phyloP scores from a whole-genome alignment of 1,140 invertebrate species.

The Dreissena polymorpha region DNA sequence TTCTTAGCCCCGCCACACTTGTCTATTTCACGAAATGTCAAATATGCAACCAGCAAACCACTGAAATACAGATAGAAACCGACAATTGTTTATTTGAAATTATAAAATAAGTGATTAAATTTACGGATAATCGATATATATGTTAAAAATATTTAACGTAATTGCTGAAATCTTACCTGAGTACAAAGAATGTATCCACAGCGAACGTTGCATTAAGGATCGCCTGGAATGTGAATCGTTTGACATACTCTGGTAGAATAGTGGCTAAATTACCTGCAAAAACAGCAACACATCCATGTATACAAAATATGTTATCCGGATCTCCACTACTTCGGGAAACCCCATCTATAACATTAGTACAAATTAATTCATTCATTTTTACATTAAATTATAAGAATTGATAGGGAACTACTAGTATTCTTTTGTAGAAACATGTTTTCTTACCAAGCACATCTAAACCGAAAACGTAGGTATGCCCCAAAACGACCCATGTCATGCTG shows the following conservation, averaged over 20 bases:
- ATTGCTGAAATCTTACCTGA: constrained; percentile 54
- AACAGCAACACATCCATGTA: not conserved
- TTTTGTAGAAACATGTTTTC: not conserved
- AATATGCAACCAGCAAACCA: constrained; percentile 82
- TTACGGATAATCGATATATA: too few species aligned
- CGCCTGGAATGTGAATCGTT: constrained; percentile 64
- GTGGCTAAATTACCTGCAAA: constrained; percentile 27
- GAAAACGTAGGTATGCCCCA: constrained; percentile 87
- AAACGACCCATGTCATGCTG: constrained; percentile 95
- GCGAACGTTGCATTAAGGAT: constrained; percentile 89
- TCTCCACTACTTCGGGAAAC: not conserved
- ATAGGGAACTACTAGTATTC: not conserved
- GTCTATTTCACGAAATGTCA: constrained; percentile 79
- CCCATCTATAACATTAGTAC: too few species aligned
- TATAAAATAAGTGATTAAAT: too few species aligned
- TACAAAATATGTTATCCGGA: not conserved
- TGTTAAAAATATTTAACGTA: too few species aligned
- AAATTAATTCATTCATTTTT: too few species aligned
- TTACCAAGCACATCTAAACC: constrained; percentile 78
- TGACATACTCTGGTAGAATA: constrained; percentile 7
- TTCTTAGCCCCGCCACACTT: constrained; percentile 67
- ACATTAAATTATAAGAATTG: not conserved
- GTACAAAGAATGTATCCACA: constrained; percentile 93
- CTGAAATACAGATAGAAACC: constrained; percentile 67
- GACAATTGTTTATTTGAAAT: too few species aligned